Conservation (phyloP, 2,797 vertebrate species). For the Epinephelus awoara region DNA sequence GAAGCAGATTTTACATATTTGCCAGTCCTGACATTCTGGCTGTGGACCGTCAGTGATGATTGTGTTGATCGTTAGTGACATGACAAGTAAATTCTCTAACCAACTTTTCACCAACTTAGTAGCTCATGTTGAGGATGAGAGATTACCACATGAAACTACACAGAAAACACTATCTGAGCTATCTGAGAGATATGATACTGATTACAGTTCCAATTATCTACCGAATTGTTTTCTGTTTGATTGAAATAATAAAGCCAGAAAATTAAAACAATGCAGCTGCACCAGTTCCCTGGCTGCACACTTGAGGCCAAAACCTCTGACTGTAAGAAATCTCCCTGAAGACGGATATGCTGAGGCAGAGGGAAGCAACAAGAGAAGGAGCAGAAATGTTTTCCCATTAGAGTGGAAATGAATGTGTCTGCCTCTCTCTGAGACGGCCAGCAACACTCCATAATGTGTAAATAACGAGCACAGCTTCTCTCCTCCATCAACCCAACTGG, state of each 20-base stretch:
- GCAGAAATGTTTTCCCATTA: constrained; percentile 42
- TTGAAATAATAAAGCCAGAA: constrained; percentile 32
- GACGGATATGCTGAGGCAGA: constrained; percentile 32
- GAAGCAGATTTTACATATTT: not conserved
- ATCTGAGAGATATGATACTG: too few relatives aligned
- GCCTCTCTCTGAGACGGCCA: constrained; percentile 33
- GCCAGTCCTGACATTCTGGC: not conserved
- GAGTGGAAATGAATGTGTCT: constrained; percentile 34
- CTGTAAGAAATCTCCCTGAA: constrained; percentile 20
- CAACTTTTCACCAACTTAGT: not conserved
- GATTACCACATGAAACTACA: not conserved
- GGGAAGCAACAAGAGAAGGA: constrained; percentile 20
- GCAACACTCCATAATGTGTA: constrained; percentile 49
- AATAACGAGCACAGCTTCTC: constrained; percentile 57
- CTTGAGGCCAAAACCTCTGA: not conserved
- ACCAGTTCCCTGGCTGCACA: constrained; percentile 12
- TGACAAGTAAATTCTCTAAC: not conserved
- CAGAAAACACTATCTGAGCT: not conserved
- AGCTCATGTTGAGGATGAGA: not conserved
- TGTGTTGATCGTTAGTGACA: not conserved
- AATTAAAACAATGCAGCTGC: constrained; percentile 23
- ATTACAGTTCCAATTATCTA: too few relatives aligned
- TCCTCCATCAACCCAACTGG: constrained; percentile 35
- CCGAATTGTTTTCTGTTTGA: not conserved
- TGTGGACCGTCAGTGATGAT: too few relatives aligned